Conservation (phyloP, 2,113 vertebrate species). For the Lonchura striata region DNA sequence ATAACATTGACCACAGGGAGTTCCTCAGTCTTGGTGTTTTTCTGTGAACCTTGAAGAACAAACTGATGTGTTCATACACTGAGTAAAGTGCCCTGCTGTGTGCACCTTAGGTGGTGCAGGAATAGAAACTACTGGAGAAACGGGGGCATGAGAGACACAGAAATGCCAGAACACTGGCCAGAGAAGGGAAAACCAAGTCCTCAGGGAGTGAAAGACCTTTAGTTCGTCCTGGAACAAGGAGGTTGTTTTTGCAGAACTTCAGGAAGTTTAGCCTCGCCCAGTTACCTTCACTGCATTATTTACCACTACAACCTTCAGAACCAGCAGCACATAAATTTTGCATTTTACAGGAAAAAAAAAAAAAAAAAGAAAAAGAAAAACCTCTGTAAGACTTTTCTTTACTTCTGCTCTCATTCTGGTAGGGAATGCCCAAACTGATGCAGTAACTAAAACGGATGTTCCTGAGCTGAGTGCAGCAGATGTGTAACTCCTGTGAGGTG, state of each 20-base stretch:
- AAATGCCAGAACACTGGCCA: background rate
- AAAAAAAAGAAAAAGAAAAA: background rate
- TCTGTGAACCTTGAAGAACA: background rate
- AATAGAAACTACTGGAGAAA: background rate
- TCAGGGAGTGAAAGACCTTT: slow-evolving; percentile 26
- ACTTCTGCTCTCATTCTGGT: background rate
- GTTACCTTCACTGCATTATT: slow-evolving; percentile 37
- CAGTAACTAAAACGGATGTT: background rate
- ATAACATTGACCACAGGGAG: background rate
- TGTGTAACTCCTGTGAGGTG: background rate
- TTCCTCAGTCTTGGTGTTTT: background rate
- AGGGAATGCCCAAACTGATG: background rate
- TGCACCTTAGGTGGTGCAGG: background rate
- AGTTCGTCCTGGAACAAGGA: background rate
- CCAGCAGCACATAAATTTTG: background rate
- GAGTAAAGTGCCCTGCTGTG: background rate
- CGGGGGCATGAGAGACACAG: background rate
- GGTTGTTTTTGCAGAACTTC: background rate
- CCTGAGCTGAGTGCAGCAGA: background rate
- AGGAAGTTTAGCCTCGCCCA: background rate
- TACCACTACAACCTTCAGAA: slow-evolving; percentile 21
- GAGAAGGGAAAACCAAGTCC: background rate
- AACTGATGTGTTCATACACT: background rate
- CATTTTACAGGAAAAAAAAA: background rate
- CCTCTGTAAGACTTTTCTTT: background rate